Base-by-base conservation (phyloP, 2,888 invertebrate genomes). In the Tetanocera ferruginea region DNA sequence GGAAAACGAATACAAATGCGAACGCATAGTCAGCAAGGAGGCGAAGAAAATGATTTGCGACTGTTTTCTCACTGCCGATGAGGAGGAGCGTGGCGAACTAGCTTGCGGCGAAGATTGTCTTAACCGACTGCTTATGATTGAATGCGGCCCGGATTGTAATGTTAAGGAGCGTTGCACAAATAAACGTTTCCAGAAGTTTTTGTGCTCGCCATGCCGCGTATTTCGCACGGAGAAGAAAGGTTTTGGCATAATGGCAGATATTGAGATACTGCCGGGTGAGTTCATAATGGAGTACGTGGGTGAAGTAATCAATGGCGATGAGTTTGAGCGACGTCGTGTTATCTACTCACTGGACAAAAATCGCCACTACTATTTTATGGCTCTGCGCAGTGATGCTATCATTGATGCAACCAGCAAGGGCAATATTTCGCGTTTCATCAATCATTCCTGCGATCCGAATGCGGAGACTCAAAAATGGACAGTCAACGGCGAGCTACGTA, bases 251-350 rank as follows among this genome's bases (percentile, higher is more conserved):
- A 93, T 95, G 86, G 88, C 86, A 11, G 86, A 87, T 31, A 82
- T 86, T 57, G 84, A 85, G 62, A 89, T 89, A 57, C 81, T 85
- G 0, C 81, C 88, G 0, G 98, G 97, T 9, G 94, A 95, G 85
- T 99, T 99, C 90, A 94, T 99, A 67, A 95, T 99, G 94, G 99
- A 99, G 89, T 99, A 99, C 88, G 96, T 99, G 0, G 99, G 99
- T 0, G 99, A 99, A 91, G 98, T 99, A 0, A 91, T 99, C 9
- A 95, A 97, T 89, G 95, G 94, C 70, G 94, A 95, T 82, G 96
- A 97, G 88, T 98, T 99, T 90, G 95, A 95, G 87, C 93, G 94
- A 76, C 93, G 99, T 8, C 96, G 97, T 0, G 95, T 95, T 85
- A 93, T 94, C 64, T 99, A 99, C 89, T 96, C 97, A 0, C 94